Evolutionary conservation across 2,113 vertebrate species (phyloP), one percentile per base, ranked within the genome.

Genomic region (Syngnathus scovelli): DNA sequence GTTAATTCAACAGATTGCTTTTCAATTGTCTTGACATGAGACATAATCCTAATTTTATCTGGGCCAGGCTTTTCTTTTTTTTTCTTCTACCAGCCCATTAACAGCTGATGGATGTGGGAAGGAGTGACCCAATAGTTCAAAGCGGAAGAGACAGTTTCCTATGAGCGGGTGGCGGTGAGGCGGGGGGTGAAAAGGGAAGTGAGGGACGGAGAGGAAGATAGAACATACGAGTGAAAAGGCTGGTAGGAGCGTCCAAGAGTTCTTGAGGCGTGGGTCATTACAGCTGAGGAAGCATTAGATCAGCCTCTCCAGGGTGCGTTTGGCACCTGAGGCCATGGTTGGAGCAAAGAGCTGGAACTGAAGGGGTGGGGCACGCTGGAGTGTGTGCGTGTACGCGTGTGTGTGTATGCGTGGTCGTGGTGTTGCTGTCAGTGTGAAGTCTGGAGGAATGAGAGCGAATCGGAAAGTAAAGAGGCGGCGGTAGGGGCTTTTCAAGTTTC

Each of bases 21-120:
- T 58, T 36, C 15, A 58, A 58, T 6, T 58, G 23, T 70, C 61
- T 33, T 77, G 58, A 64, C 48, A 77, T 67, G 67, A 67, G 27
- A 48, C 23, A 2, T 61, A 9, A 39, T 61, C 39, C 21, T 7
- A 9, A 52, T 41, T 67, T 70, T 71, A 71, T 56, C 36, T 55
- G 10, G 19, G 59, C 18, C 37, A 13, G 41, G 41, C 2, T 60
- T 38, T 60, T 60, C 71, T 74, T 78, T 75, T 61, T 71, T 70
- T 64, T 61, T 67, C n/a, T 38, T 68, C 61, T 70, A 43, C 43
- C 18, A 67, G 81, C 79, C 86, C 81, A 88, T 91, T 90, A 91
- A 85, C 84, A 82, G 83, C 84, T 90, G 88, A 90, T 89, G 81
- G 85, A 91, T 91, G 88, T 86, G 79, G 79, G 83, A 79, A 85